Conservation (phyloP, 2,888 invertebrate genomes). For the Apeira syringaria region DNA sequence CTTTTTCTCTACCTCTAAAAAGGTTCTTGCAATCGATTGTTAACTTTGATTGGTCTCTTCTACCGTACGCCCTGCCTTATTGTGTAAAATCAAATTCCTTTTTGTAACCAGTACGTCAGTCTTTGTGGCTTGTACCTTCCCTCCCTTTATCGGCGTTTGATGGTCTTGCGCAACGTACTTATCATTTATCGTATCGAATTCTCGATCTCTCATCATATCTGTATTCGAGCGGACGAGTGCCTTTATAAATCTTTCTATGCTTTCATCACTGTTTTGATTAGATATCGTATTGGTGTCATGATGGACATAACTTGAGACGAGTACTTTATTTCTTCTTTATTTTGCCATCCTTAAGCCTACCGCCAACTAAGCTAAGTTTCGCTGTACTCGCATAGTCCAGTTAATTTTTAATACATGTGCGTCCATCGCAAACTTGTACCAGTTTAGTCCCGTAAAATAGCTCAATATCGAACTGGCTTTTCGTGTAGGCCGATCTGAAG, state of each 20-base stretch:
- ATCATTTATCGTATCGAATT: slow-evolving; percentile 39
- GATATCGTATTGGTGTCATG: slow-evolving; percentile 19
- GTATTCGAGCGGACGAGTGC: slow-evolving; percentile 38
- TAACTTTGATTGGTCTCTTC: slow-evolving; percentile 57
- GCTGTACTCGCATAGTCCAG: no score
- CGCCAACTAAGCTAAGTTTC: no score
- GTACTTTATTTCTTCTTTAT: slow-evolving; percentile 6
- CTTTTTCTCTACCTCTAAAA: slow-evolving; percentile 51
- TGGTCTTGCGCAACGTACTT: slow-evolving; percentile 44
- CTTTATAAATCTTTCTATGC: slow-evolving; percentile 34
- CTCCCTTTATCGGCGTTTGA: slow-evolving; percentile 31
- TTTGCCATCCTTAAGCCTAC: no score
- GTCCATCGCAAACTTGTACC: no score
- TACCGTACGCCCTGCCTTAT: slow-evolving; percentile 39
- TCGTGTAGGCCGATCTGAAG: no score
- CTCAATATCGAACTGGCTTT: no score
- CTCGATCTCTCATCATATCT: slow-evolving; percentile 41
- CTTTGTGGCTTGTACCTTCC: slow-evolving; percentile 15
- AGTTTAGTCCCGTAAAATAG: no score
- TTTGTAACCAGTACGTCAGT: slow-evolving; percentile 29
- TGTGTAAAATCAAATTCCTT: slow-evolving; percentile 48
- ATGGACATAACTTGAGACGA: slow-evolving; percentile 1
- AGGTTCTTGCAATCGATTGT: slow-evolving; percentile 60
- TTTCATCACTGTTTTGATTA: slow-evolving; percentile 35
- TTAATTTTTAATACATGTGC: no score